Evolutionary conservation across 2,888 invertebrate genomes (phyloP), one percentile per base, ranked within the genome.

Genomic region (Antheraea yamamai): DNA sequence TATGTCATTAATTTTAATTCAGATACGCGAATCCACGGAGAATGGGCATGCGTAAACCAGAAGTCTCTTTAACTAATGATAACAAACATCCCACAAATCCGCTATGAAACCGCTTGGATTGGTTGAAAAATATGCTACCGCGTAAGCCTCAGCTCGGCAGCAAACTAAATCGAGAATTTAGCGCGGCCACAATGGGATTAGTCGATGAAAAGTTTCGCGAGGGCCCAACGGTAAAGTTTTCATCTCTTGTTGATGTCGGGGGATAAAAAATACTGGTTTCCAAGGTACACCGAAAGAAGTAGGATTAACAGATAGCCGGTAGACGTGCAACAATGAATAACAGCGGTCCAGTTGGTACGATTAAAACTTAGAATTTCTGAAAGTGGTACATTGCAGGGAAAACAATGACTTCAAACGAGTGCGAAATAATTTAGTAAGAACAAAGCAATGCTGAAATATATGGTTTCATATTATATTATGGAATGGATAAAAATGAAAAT

Each of bases 151-250:
- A 87, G 86, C 88, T 89, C 87, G 81, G 89, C 87, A 87, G 91
- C 92, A 90, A 89, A 92, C 91, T 94, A 93, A 91, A 93, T 91
- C 88, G 91, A 82, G 92, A 92, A 91, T 93, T 93, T 92, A 92
- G 88, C 89, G 88, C 87, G 85, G 86, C 87, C 85, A 86, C 89
- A 84, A 82, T 84, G 85, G 93, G 94, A 94, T 94, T 94, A 94
- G 91, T 87, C 86, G 85, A 85, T 88, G 90, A 88, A 88, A 94
- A 92, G 87, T 92, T 87, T 91, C 84, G 80, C 83, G 82, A 81
- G 80, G 82, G 84, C 83, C 78, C 86, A 81, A 82, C 79, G 86
- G 79, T 77, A 80, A 92, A 94, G 91, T 93, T 93, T 91, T 90
- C 92, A 92, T 90, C 92, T 91, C 89, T 88, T 91, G 91, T 91